These are phyloP conservation scores for Holothuria leucospilota DNA, from an alignment of 53 echinoderm and acorn worm genomes.

Conservation along the genomic window DNA sequence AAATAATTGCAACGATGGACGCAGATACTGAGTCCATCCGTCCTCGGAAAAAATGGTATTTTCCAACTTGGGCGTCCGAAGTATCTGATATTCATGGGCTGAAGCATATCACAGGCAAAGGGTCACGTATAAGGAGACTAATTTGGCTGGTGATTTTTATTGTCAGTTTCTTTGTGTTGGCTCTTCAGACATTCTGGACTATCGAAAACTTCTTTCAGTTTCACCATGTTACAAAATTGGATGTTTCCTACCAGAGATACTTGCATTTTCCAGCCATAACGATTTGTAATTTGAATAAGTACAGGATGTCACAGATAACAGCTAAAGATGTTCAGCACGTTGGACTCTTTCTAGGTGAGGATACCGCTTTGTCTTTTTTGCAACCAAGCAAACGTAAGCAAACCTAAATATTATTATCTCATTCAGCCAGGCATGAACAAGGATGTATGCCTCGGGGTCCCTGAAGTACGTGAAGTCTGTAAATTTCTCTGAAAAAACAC, in stretches of 20 bases:
- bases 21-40: background rate
- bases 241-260: conserved; percentile 42
- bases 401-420: no score
- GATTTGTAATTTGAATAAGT: conserved; percentile 80
- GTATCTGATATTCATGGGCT: conserved; percentile 59
- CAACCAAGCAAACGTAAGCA: no score
- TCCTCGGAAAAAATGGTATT: conserved; percentile 3
- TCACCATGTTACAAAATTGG: conserved; percentile 66
- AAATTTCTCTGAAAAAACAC: no score
- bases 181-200: conserved; percentile 14
- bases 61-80: conserved; percentile 26
- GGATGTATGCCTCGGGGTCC: no score
- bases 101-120: conserved; percentile 68
- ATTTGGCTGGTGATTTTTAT: conserved; percentile 62
- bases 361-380: background rate
- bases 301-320: conserved; percentile 63
- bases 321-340: conserved; percentile 65
- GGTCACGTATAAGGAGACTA: conserved; percentile 49
- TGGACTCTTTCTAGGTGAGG: conserved; percentile 69
- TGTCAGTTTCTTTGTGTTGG: conserved; percentile 31
- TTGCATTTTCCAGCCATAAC: conserved; percentile 72
- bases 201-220: conserved; percentile 42
- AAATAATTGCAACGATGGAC: conserved; percentile 29
- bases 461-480: no score
- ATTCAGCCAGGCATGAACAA: no score